A percentile compares a stretch with the other conserved stretches of the same genome.
Conservation (phyloP, 1,140 invertebrate species). For the Tetraneura akinire region DNA sequence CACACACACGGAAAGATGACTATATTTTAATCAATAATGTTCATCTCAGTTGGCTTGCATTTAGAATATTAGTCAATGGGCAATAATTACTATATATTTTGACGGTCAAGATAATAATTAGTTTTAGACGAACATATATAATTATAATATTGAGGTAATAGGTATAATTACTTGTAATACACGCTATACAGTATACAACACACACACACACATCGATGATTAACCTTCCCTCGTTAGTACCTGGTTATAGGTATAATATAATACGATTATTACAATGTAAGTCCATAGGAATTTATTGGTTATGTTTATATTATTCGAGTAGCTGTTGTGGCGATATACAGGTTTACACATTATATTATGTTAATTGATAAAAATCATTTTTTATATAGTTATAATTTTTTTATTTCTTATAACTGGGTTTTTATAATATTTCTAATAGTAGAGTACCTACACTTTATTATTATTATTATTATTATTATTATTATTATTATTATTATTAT, state of each 20-base stretch:
- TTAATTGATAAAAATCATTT: too few relatives aligned
- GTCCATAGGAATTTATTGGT: background rate
- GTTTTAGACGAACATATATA: background rate
- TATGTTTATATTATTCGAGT: background rate
- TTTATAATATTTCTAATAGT: background rate
- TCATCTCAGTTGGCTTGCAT: background rate
- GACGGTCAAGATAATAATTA: background rate
- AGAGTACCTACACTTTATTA: too few relatives aligned
- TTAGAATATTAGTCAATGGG: background rate
- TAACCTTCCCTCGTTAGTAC: background rate
- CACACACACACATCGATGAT: background rate
- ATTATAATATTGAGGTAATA: background rate
- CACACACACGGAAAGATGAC: too few relatives aligned
- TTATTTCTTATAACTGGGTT: background rate
- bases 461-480: too few relatives aligned
- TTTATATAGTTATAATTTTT: too few relatives aligned
- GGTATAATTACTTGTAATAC: too few relatives aligned
- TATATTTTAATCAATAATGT: background rate
- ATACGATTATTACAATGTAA: too few relatives aligned
- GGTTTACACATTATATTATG: too few relatives aligned
- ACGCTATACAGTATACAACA: too few relatives aligned
- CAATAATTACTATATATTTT: background rate
- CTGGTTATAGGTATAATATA: background rate
- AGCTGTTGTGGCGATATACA: too few relatives aligned
- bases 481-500: background rate